phyloP scores from a whole-genome alignment of 2,888 invertebrate genomes.

The Ganaspis brasiliensis region DNA sequence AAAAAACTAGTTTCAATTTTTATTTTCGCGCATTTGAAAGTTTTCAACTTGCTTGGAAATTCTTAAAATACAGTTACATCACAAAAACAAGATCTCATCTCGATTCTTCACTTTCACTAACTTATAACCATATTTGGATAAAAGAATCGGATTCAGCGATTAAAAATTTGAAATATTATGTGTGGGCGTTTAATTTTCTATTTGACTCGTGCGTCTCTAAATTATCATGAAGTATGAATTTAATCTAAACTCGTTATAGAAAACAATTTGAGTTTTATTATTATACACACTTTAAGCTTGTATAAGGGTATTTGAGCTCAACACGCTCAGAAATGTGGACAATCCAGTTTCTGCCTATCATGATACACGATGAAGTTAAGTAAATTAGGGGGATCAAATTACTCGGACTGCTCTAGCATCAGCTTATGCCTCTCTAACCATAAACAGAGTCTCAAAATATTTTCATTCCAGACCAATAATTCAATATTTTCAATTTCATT shows the following conservation, averaged over 20 bases:
- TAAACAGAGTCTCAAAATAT: neutral
- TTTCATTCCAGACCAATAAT: neutral
- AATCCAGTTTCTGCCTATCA: slow-evolving; percentile 41
- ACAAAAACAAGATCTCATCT: neutral
- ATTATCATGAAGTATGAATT: neutral
- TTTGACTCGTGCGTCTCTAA: neutral
- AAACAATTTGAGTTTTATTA: slow-evolving; percentile 28
- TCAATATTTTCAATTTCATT: neutral
- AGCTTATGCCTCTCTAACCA: neutral
- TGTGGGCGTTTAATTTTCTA: slow-evolving; percentile 33
- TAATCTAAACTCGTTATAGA: slow-evolving; percentile 31
- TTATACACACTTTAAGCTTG: slow-evolving; percentile 15
- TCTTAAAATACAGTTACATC: neutral
- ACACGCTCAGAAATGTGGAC: slow-evolving; percentile 38
- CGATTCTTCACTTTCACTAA: slow-evolving; percentile 27
- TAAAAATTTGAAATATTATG: neutral
- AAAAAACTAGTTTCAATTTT: too few species aligned
- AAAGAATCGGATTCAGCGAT: neutral
- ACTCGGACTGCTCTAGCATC: neutral
- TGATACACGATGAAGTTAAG: slow-evolving; percentile 36
- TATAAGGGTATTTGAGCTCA: slow-evolving; percentile 4
- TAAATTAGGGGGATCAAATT: slow-evolving; percentile 40
- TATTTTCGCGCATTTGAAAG: too few species aligned
- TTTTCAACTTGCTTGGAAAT: too few species aligned
- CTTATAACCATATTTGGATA: slow-evolving; percentile 9